phyloP scores from a whole-genome alignment of 2,113 vertebrate genomes.

The Hoplias malabaricus region DNA sequence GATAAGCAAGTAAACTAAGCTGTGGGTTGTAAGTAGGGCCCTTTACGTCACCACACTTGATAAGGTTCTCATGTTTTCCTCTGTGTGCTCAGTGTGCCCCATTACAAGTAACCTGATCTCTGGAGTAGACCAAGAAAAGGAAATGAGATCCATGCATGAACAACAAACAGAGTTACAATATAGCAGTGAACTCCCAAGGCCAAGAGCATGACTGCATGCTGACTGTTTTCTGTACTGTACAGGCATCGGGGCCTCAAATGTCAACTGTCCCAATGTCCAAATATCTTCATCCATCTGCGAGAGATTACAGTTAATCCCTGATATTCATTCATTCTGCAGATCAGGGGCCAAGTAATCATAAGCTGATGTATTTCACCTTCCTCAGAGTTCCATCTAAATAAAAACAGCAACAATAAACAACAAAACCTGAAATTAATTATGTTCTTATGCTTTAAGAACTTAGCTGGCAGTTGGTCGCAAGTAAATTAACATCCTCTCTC shows the following conservation, averaged over 20 bases:
- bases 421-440: background rate
- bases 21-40: conserved; percentile 54
- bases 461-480: background rate
- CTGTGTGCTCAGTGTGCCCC: conserved; percentile 34
- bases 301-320: conserved; percentile 72
- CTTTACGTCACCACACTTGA: conserved; percentile 48
- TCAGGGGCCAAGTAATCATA: conserved; percentile 50
- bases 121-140: conserved; percentile 1
- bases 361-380: conserved; percentile 4
- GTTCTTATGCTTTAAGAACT: background rate
- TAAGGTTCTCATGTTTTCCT: conserved; percentile 51
- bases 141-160: conserved; percentile 41
- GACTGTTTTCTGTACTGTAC: conserved; percentile 48
- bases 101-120: conserved; percentile 60
- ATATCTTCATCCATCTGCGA: conserved; percentile 23
- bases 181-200: conserved; percentile 30
- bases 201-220: background rate
- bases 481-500: conserved; percentile 11
- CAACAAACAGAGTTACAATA: conserved; percentile 29
- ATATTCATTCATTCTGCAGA: conserved; percentile 59
- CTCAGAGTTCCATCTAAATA: background rate
- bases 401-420: background rate
- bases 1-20: conserved; percentile 3
- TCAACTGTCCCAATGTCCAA: background rate
- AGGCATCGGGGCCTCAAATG: background rate